phyloP scores from a whole-genome alignment of 2,797 vertebrate species.

The Channa striata region DNA sequence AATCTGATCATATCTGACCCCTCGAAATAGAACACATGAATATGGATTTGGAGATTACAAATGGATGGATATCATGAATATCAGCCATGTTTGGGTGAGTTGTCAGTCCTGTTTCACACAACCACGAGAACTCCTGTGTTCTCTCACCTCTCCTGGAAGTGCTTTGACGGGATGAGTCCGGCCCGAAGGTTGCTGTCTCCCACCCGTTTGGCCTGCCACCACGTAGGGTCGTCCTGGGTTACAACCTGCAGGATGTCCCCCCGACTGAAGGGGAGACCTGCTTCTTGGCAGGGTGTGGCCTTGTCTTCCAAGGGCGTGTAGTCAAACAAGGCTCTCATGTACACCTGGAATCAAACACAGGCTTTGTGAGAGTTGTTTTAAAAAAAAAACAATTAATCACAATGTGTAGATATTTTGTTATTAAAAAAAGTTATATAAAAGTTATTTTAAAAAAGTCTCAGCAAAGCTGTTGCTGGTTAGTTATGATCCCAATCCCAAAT shows the following conservation, averaged over 20 bases:
- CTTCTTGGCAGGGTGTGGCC: conserved; percentile 98
- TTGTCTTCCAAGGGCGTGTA: conserved; percentile 95
- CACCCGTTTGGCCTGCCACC: conserved; percentile 98
- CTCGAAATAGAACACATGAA: conserved; percentile 58
- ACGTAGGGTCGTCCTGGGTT: conserved; percentile 96
- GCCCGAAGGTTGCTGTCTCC: conserved; percentile 95
- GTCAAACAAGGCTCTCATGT: conserved; percentile 95
- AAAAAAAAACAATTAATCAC: neutral
- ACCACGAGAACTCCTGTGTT: neutral
- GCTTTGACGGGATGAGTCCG: conserved; percentile 96
- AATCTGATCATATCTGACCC: conserved; percentile 66
- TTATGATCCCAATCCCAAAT: no score
- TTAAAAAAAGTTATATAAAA: no score
- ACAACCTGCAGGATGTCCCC: conserved; percentile 98
- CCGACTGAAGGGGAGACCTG: conserved; percentile 94
- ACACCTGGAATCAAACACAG: conserved; percentile 84
- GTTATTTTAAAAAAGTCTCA: no score
- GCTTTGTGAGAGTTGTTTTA: neutral
- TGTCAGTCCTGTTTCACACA: neutral
- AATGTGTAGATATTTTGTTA: no score
- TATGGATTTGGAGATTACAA: conserved; percentile 68
- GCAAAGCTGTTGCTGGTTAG: no score
- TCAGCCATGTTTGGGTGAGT: neutral
- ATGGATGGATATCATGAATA: conserved; percentile 33
- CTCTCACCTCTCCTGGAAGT: conserved; percentile 97